Conservation (phyloP, 1,140 invertebrate genomes). For the Zaprionus kolodkinae region DNA sequence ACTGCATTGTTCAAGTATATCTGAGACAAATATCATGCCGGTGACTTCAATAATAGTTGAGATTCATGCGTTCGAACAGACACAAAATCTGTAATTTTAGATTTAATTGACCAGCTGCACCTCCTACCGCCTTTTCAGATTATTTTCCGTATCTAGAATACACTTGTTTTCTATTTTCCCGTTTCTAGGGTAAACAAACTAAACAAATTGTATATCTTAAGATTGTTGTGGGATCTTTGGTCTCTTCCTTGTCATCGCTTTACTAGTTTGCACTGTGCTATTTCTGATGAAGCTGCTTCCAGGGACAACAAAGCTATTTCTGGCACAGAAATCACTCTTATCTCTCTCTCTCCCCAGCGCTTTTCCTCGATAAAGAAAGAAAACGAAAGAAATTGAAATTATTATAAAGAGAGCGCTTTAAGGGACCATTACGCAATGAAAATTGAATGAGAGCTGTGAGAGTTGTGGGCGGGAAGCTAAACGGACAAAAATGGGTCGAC, state of each 20-base stretch:
- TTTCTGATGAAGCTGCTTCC: neutral
- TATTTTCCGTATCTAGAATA: too few species aligned
- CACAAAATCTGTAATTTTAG: too few species aligned
- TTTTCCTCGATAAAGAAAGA: neutral
- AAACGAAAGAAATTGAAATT: slow-evolving; percentile 20
- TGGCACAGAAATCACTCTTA: neutral
- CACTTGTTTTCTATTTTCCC: too few species aligned
- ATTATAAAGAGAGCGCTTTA: slow-evolving; percentile 9
- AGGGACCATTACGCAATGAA: slow-evolving; percentile 1
- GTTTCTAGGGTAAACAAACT: neutral
- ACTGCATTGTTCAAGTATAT: too few species aligned
- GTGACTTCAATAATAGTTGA: too few species aligned
- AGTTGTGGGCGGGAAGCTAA: neutral
- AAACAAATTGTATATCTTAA: neutral
- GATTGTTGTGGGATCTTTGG: neutral
- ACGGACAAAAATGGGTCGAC: neutral
- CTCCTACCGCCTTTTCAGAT: too few species aligned
- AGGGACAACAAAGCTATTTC: slow-evolving; percentile 7
- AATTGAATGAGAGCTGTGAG: slow-evolving; percentile 2
- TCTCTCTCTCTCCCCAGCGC: too few species aligned
- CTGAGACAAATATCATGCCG: too few species aligned
- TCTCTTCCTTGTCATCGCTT: neutral
- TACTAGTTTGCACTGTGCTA: neutral
- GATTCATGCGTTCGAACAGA: too few species aligned
- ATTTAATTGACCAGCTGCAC: too few species aligned